These are phyloP conservation scores for Drosophila nigrodunni DNA, from an alignment of 1,140 invertebrate species.

Conservation along the genomic window DNA sequence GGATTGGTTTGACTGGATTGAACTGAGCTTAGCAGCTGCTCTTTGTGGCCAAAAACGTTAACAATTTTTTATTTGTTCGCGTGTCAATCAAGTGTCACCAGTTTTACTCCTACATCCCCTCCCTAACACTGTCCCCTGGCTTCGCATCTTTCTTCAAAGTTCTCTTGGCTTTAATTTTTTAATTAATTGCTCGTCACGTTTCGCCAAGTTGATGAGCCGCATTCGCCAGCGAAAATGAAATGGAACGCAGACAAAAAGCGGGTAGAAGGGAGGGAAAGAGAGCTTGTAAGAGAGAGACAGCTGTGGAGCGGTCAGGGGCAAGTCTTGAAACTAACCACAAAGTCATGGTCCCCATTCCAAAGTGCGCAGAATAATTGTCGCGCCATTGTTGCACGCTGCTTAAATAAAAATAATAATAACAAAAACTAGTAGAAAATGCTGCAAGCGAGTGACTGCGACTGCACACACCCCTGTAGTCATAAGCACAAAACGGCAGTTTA, in stretches of 20 bases:
- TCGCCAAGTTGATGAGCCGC: slow-evolving; percentile 51
- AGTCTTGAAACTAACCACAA: slow-evolving; percentile 34
- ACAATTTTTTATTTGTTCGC: slow-evolving; percentile 3
- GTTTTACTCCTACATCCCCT: not conserved
- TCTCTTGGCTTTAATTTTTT: slow-evolving; percentile 71
- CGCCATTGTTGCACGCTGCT: slow-evolving; percentile 79
- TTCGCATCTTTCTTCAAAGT: not conserved
- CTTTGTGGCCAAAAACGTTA: not conserved
- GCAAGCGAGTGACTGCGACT: too few relatives aligned
- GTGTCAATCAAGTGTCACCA: slow-evolving; percentile 38
- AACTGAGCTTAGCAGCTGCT: slow-evolving; percentile 8
- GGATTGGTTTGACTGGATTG: slow-evolving; percentile 22
- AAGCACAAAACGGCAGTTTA: too few relatives aligned
- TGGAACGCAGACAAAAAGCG: slow-evolving; percentile 44
- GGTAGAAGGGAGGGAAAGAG: not conserved
- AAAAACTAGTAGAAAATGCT: slow-evolving; percentile 9
- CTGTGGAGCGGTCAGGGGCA: not conserved
- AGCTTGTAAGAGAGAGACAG: not conserved
- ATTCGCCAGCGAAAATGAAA: slow-evolving; percentile 66
- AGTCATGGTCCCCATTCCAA: slow-evolving; percentile 28
- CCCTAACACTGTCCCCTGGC: too few relatives aligned
- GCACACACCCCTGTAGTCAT: too few relatives aligned
- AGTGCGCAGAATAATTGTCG: slow-evolving; percentile 64
- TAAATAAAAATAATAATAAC: slow-evolving; percentile 63
- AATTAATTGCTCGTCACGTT: slow-evolving; percentile 81